Evolutionary conservation across 2,113 vertebrate genomes (phyloP).

Genomic region (Tricholaema leucomelas): DNA sequence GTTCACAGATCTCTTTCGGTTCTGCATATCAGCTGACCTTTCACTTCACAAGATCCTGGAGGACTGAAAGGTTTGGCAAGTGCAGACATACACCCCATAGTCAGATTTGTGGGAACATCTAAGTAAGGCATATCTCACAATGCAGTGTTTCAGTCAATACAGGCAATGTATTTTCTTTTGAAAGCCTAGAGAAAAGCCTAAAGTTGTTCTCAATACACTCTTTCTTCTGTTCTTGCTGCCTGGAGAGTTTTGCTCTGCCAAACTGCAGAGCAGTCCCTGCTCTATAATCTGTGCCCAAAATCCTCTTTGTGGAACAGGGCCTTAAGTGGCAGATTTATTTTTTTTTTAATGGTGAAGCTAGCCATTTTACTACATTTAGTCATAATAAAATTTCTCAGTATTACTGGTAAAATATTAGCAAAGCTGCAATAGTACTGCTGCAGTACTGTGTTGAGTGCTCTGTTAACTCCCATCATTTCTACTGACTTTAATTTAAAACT

Average conservation of each 20-base stretch:
- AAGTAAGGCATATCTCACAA: neutral
- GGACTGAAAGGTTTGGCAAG: neutral
- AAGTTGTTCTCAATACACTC: neutral
- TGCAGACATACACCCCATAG: neutral
- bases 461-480: neutral
- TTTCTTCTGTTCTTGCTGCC: constrained; percentile 24
- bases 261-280: neutral
- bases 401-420: neutral
- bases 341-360: neutral
- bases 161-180: neutral
- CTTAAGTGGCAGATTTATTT: neutral
- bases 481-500: neutral
- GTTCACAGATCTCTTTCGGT: neutral
- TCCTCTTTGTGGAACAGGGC: neutral
- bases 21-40: constrained; percentile 10
- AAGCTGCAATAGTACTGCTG: neutral
- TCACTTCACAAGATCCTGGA: neutral
- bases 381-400: neutral
- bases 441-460: neutral
- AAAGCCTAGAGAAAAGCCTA: neutral
- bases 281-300: neutral
- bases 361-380: neutral
- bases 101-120: neutral
- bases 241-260: neutral
- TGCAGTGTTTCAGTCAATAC: neutral